phyloP scores from a whole-genome alignment of 2,797 vertebrate species.

The Numenius phaeopus region DNA sequence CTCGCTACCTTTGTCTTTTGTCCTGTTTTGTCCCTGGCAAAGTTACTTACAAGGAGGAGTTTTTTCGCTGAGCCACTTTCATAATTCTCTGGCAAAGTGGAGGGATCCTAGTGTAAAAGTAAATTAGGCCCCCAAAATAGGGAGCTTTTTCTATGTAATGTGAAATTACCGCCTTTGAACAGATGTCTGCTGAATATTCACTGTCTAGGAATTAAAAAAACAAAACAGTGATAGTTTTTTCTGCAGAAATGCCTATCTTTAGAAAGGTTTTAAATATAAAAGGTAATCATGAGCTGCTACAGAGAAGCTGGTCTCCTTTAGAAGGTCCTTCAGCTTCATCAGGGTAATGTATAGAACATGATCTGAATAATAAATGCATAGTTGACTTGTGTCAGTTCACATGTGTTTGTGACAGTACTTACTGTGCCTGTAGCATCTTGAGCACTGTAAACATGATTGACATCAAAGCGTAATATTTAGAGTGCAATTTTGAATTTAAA shows the following conservation, averaged over 20 bases:
- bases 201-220: background rate
- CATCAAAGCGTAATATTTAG: background rate
- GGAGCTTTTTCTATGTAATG: background rate
- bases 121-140: background rate
- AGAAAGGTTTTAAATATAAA: background rate
- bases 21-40: background rate
- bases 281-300: background rate
- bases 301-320: background rate
- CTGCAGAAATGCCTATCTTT: background rate
- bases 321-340: background rate
- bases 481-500: background rate
- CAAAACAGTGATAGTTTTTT: background rate
- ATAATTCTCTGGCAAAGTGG: background rate
- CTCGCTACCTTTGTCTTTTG: fast-evolving
- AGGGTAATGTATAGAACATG: fast-evolving
- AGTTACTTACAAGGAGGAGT: background rate
- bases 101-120: background rate
- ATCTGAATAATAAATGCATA: fast-evolving
- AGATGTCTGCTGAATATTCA: background rate
- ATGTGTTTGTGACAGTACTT: background rate
- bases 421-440: background rate
- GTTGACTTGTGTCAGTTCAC: background rate
- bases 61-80: background rate
- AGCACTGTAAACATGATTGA: background rate
- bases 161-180: background rate